Conservation (phyloP, 2,888 invertebrate species). For the Gasteruption jaculator region DNA sequence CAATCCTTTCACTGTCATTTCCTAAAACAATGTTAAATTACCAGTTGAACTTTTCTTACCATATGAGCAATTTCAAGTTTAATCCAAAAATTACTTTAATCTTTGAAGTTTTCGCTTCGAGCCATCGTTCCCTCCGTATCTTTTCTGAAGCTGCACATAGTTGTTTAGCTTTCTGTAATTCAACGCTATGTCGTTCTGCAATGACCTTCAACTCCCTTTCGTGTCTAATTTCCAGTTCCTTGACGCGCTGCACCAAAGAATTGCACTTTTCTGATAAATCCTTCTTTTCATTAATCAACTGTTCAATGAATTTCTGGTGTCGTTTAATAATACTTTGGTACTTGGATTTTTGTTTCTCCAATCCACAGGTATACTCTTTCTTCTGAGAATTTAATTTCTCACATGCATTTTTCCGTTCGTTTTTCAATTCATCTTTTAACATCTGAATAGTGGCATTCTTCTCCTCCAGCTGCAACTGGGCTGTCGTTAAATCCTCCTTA, state of each 20-base stretch:
- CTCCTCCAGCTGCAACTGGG: conserved; percentile 38
- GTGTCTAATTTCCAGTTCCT: conserved; percentile 64
- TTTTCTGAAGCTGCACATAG: conserved; percentile 76
- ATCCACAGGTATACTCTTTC: conserved; percentile 50
- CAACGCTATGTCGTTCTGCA: conserved; percentile 72
- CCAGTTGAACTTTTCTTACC: no score
- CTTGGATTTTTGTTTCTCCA: conserved; percentile 64
- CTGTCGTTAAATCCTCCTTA: conserved; percentile 36
- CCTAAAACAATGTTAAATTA: conserved; percentile 51
- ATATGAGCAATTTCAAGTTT: background rate
- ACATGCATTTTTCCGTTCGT: conserved; percentile 46
- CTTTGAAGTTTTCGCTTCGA: conserved; percentile 78
- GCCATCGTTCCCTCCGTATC: conserved; percentile 71
- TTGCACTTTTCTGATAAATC: conserved; percentile 71
- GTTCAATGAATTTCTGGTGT: conserved; percentile 78
- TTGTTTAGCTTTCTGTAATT: conserved; percentile 71
- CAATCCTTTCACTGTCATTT: conserved; percentile 81
- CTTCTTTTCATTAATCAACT: conserved; percentile 76
- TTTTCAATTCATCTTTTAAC: conserved; percentile 44
- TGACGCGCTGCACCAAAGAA: conserved; percentile 62
- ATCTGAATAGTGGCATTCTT: conserved; percentile 36
- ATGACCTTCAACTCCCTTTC: conserved; percentile 63
- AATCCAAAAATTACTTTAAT: conserved; percentile 61
- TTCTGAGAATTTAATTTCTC: conserved; percentile 50
- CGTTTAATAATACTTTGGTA: conserved; percentile 70